A percentile compares a stretch with the other conserved stretches of the same genome.
phyloP scores from a whole-genome alignment of 2,113 vertebrate genomes.

The Syngnathoides biaculeatus region DNA sequence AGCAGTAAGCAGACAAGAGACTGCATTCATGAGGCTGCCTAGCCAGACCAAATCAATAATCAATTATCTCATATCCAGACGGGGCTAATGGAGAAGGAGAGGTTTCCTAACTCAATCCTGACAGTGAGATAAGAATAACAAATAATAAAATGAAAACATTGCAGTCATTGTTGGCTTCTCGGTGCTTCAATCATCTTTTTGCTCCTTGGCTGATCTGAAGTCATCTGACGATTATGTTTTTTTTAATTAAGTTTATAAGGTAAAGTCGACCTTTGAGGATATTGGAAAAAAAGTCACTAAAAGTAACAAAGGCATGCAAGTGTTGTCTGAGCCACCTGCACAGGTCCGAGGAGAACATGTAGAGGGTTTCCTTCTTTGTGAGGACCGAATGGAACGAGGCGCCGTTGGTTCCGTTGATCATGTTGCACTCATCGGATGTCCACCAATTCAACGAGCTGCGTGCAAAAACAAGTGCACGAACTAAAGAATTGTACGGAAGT shows the following conservation, averaged over 20 bases:
- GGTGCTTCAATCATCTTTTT: not conserved
- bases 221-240: not conserved
- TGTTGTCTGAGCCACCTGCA: slow-evolving; percentile 80
- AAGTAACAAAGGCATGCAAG: not conserved
- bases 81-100: slow-evolving; percentile 11
- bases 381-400: slow-evolving; percentile 86
- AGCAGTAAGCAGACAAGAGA: not conserved
- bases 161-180: not conserved
- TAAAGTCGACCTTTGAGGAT: not conserved
- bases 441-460: slow-evolving; percentile 85
- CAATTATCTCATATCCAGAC: slow-evolving; percentile 34
- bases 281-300: not conserved
- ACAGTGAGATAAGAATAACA: slow-evolving; percentile 2
- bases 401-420: slow-evolving; percentile 97
- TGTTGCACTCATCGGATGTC: slow-evolving; percentile 84
- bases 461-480: not conserved
- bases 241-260: not conserved
- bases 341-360: slow-evolving; percentile 90
- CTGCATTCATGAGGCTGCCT: slow-evolving; percentile 16
- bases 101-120: slow-evolving; percentile 4
- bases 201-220: not conserved
- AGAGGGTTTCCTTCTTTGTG: slow-evolving; percentile 80
- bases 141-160: not conserved
- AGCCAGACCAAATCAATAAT: slow-evolving; percentile 15
- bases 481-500: not conserved